Evolutionary conservation across 1,140 invertebrate genomes (phyloP), one percentile per base, ranked within the genome.

Genomic region (Drosophila pseudoobscura): DNA sequence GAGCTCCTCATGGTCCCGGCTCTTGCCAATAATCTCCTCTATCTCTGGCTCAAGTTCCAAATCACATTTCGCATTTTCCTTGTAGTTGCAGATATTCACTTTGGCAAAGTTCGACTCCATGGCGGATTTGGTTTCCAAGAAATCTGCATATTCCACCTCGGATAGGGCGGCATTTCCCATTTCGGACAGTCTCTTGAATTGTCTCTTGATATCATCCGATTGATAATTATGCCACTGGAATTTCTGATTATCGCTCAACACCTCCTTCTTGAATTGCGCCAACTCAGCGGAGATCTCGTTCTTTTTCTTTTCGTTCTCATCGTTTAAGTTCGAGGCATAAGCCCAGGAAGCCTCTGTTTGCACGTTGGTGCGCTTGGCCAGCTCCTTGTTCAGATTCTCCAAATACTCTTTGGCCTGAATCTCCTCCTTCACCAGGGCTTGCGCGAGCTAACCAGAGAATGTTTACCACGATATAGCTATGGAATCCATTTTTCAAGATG

Each of bases 91-190:
- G 20, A 97, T 94, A 92, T 96, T 97, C 0, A 96, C 94, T 13
- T 94, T 97, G 3, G 95, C 95, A 76, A 96, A 97, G 60, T 96
- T 95, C 1, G 93, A 94, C 82, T 96, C 93, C 96, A 97, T 97
- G 17, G 94, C 93, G 6, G 94, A 94, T 13, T 95, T 92, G 0
- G 94, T 92, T 60, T 94, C 93, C 78, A 95, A 93, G 35, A 95
- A 93, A 78, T 95, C 90, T 56, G 93, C 93, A 65, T 93, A 94
- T 60, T 94, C 94, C 43, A 95, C 93, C 80, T 96, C 94, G 0
- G 95, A 93, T 44, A 98, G 92, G 1, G 95, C 96, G 0, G 95
- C 92, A 0, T 93, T 92, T 0, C 96, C 96, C 1, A 96, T 91
- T 54, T 95, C 92, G 8, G 94, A 94, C 46, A 94, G 92, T 57